Base-by-base conservation (phyloP, 2,888 invertebrate genomes). In the Polydrusus pterygomalis region DNA sequence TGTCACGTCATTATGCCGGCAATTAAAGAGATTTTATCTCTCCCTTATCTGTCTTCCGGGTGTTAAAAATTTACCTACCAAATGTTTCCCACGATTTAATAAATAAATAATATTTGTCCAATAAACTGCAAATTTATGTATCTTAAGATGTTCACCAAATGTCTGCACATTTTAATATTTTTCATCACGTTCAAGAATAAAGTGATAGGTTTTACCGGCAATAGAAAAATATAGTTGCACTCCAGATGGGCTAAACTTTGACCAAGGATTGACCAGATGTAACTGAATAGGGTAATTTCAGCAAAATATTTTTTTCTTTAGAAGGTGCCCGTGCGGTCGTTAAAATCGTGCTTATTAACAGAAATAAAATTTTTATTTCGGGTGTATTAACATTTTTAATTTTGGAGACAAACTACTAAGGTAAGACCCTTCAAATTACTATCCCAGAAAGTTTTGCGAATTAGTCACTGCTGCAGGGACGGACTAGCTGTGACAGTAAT, bases 201-300 rank as follows among this genome's bases (percentile, higher is more conserved):
- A 64, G 30, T 49, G 64, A 64, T 64, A 34, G 64, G 64, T 34
- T 49, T 64, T 64, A 64, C 64, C 64, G n/a, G 47, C 47, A 64
- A 64, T 64, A 30, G 47, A 64, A 64, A 64, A 64, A 64, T 47
- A 49, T 47, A 49, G 49, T 49, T 64, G 49, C 34, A 49, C 49
- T 64, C 64, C 64, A 64, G 64, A 64, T 64, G 64, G 45, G 25
- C 34, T 11, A 49, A 30, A 64, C 13, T 64, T 64, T 64, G 34
- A 64, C 49, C 64, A 49, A 30, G 17, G 8, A 13, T 9, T 64
- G 64, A n/a, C 47, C 64, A 64, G 64, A 64, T 64, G 64, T 45
- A 34, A 49, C 15, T 6, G 30, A 49, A 17, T 30, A 49, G n/a
- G 49, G 25, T 30, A 25, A 40, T 43, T 62, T 43, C 18, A 20